Evolutionary conservation across 2,888 invertebrate genomes (phyloP).

Genomic region (Drepana falcataria): DNA sequence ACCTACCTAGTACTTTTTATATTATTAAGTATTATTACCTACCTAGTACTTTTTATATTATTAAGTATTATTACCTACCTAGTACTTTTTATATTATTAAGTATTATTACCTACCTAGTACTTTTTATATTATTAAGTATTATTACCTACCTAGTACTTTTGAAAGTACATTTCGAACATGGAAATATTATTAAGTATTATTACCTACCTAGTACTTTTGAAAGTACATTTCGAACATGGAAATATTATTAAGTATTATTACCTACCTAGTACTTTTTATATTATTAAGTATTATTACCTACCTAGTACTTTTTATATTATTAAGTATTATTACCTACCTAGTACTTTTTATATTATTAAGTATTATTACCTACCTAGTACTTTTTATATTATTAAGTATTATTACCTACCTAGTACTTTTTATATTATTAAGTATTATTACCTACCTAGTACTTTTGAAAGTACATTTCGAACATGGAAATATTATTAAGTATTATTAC

Average conservation of each 20-base stretch:
- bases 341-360: conserved; percentile 13
- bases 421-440: conserved; percentile 10
- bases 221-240: too few relatives aligned
- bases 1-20: conserved; percentile 17
- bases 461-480: too few relatives aligned
- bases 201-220: conserved; percentile 18
- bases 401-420: conserved; percentile 17
- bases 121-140: conserved; percentile 12
- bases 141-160: conserved; percentile 17
- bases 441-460: conserved; percentile 14
- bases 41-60: conserved; percentile 15
- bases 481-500: conserved; percentile 10
- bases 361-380: conserved; percentile 15
- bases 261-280: conserved; percentile 17
- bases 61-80: conserved; percentile 13
- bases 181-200: conserved; percentile 4
- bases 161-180: neutral
- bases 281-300: conserved; percentile 11
- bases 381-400: conserved; percentile 12
- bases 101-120: conserved; percentile 15
- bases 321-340: conserved; percentile 13
- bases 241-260: conserved; percentile 7
- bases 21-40: conserved; percentile 11
- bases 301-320: conserved; percentile 15
- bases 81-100: conserved; percentile 13